These are phyloP conservation scores for Limnephilus rhombicus DNA, from an alignment of 2,888 invertebrate genomes.

Conservation along the genomic window DNA sequence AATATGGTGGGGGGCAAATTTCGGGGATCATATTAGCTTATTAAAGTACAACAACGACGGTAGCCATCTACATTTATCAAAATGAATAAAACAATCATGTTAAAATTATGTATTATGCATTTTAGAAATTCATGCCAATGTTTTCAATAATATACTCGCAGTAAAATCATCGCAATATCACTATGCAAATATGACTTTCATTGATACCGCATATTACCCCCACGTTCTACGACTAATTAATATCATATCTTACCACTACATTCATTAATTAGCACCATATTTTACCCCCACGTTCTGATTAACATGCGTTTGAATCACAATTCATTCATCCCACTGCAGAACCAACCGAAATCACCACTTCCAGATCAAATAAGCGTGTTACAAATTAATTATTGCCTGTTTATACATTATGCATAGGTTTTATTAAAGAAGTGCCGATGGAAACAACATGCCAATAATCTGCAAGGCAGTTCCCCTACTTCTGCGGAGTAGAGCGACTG, in stretches of 20 bases:
- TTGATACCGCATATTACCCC: not conserved
- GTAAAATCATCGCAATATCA: too few relatives aligned
- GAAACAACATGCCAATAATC: not conserved
- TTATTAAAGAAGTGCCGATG: not conserved
- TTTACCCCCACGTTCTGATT: not conserved
- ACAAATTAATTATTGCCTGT: not conserved
- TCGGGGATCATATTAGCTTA: too few relatives aligned
- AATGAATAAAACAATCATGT: too few relatives aligned
- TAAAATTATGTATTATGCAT: too few relatives aligned
- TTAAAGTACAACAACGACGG: too few relatives aligned
- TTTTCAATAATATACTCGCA: too few relatives aligned
- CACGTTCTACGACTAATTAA: not conserved
- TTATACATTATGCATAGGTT: not conserved
- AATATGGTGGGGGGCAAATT: too few relatives aligned
- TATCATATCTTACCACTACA: not conserved
- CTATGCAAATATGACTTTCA: not conserved
- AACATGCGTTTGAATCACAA: not conserved
- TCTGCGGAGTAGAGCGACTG: not conserved
- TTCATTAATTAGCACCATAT: not conserved
- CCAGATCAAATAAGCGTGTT: not conserved
- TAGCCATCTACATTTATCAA: too few relatives aligned
- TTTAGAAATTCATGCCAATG: too few relatives aligned
- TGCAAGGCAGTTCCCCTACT: not conserved
- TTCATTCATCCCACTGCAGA: not conserved
- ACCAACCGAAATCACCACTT: not conserved